These are phyloP conservation scores for Philopotamus ludificatus DNA, from an alignment of 1,140 invertebrate genomes.

Conservation along the genomic window DNA sequence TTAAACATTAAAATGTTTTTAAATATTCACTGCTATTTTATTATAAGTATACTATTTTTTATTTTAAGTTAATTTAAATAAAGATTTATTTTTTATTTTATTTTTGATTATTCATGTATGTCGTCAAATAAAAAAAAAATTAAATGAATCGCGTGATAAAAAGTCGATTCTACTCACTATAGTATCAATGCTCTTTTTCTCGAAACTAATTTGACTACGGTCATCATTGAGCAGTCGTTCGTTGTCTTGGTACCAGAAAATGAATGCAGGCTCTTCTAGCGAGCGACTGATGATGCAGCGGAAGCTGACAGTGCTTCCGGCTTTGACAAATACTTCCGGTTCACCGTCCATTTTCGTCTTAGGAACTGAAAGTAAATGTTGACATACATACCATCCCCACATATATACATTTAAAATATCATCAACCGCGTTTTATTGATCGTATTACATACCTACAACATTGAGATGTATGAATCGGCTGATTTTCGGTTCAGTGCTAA, in stretches of 20 bases:
- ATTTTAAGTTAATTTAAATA: too few relatives aligned
- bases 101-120: too few relatives aligned
- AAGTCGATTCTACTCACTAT: constrained; percentile 18
- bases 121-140: too few relatives aligned
- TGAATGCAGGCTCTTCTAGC: constrained; percentile 70
- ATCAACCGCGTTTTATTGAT: neutral
- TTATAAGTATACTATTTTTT: too few relatives aligned
- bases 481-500: constrained; percentile 69
- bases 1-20: too few relatives aligned
- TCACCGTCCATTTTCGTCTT: constrained; percentile 73
- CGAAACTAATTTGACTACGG: constrained; percentile 18
- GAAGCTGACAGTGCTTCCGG: constrained; percentile 60
- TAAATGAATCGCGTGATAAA: neutral
- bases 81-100: too few relatives aligned
- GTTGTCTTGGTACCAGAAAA: constrained; percentile 73
- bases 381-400: constrained; percentile 1
- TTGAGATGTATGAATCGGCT: constrained; percentile 66
- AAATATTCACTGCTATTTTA: too few relatives aligned
- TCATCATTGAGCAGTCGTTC: constrained; percentile 60
- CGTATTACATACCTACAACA: constrained; percentile 62
- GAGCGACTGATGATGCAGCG: constrained; percentile 69
- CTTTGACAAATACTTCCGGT: constrained; percentile 68
- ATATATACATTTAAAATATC: neutral
- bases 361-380: constrained; percentile 59
- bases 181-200: constrained; percentile 15